Conservation (phyloP, 1,140 invertebrate species). For the Leptinotarsa undecemlineata region DNA sequence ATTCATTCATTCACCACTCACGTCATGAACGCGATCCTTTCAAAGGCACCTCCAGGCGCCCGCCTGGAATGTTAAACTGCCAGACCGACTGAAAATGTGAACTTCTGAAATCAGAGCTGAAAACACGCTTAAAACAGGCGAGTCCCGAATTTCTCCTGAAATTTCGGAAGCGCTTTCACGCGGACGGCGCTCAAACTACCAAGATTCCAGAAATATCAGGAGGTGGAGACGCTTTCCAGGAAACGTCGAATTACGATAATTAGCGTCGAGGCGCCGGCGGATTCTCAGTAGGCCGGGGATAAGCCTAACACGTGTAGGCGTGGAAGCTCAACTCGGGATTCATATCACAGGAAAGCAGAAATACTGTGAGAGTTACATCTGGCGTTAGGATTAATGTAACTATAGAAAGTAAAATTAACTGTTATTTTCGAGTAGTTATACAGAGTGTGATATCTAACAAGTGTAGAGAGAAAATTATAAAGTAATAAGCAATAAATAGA, state of each 20-base stretch:
- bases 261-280: background rate
- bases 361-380: slow-evolving; percentile 21
- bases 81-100: background rate
- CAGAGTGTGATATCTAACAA: too few relatives aligned
- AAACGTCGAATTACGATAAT: background rate
- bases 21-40: background rate
- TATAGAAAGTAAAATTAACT: too few relatives aligned
- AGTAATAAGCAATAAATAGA: too few relatives aligned
- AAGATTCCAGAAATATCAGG: slow-evolving; percentile 19
- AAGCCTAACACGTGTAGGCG: slow-evolving; percentile 29
- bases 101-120: background rate
- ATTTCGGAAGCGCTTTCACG: slow-evolving; percentile 41
- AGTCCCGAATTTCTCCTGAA: background rate
- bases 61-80: background rate
- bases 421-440: too few relatives aligned
- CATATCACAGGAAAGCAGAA: slow-evolving; percentile 37
- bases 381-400: background rate
- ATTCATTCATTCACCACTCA: too few relatives aligned
- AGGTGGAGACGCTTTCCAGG: slow-evolving; percentile 24
- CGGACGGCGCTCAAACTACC: slow-evolving; percentile 32
- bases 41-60: background rate
- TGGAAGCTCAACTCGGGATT: slow-evolving; percentile 46
- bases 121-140: background rate
- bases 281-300: slow-evolving; percentile 3
- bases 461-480: too few relatives aligned